These are phyloP conservation scores for Stictonetta naevosa DNA, from an alignment of 2,113 vertebrate species.

Conservation along the genomic window DNA sequence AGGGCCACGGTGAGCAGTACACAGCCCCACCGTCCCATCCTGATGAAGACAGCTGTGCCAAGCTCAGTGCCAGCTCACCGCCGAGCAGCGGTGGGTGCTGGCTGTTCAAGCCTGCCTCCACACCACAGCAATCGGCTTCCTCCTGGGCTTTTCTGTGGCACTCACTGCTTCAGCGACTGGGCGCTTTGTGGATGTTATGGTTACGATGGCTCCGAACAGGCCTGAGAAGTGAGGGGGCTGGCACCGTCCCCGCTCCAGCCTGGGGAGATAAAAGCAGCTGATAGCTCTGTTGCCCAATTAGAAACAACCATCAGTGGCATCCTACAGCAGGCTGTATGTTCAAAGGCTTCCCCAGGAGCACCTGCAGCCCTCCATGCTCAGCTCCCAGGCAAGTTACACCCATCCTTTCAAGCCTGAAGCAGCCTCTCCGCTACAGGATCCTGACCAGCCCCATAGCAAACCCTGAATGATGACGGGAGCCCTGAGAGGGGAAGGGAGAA, in stretches of 20 bases:
- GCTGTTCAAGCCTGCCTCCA: constrained; percentile 8
- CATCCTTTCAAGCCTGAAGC: neutral
- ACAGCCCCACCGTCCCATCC: rapidly evolving
- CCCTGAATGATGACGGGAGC: neutral
- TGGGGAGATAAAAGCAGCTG: neutral
- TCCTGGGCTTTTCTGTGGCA: neutral
- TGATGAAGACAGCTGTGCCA: neutral
- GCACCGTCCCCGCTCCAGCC: neutral
- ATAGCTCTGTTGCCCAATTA: neutral
- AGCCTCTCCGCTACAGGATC: neutral
- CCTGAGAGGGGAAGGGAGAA: neutral
- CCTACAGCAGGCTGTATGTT: neutral
- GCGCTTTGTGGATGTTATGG: neutral
- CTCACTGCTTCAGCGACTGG: neutral
- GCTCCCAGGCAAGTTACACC: neutral
- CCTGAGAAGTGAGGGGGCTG: constrained; percentile 30
- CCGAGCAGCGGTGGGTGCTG: neutral
- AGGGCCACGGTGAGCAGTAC: neutral
- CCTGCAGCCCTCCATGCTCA: neutral
- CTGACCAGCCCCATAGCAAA: neutral
- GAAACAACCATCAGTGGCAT: neutral
- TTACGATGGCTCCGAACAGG: neutral
- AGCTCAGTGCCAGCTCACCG: neutral
- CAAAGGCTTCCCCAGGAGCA: neutral
- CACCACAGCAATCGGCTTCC: neutral